Evolutionary conservation across 2,888 invertebrate species (phyloP), one percentile per base, ranked within the genome.

Genomic region (Sinodicranocentrus sp.): DNA sequence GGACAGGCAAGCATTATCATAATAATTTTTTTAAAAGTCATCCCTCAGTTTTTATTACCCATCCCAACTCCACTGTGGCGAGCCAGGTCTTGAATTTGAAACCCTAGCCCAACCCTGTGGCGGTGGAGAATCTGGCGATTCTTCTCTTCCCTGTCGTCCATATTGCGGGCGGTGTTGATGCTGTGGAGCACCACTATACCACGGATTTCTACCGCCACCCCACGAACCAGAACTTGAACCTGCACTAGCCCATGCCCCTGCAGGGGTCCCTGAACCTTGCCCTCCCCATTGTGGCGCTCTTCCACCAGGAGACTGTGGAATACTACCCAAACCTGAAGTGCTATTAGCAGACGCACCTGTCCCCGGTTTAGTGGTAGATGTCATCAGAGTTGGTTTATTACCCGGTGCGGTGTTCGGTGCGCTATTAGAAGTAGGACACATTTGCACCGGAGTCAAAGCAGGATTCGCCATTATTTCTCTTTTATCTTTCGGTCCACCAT

Each of bases 1-100:
- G n/a, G n/a, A n/a, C n/a, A n/a, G n/a, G n/a, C n/a, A n/a, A n/a
- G n/a, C n/a, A n/a, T n/a, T n/a, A n/a, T n/a, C n/a, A n/a, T n/a
- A n/a, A n/a, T n/a, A n/a, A n/a, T n/a, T n/a, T n/a, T n/a, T 33
- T 33, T 33, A 33, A 33, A 33, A 33, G 33, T 33, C 10, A 3
- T 33, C 5, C 10, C 3, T 33, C 33, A 33, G 10, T 10, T 33
- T 33, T n/a, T 17, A n/a, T 65, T 63, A 75, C 3, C 78, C 68
- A 1, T 48, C 44, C 68, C 70, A 78, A 15, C 70, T 67, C 78
- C 78, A 78, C 17, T 70, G 44, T 10, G 78, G 78, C 21, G 78
- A 78, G 10, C 44, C 57, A 3, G 78, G 78, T 19, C 78, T 23
- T 15, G 72, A 43, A 3, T 6, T 3, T 19, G 6, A 8, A 39